A percentile compares a stretch with the other conserved stretches of the same genome.
phyloP scores from a whole-genome alignment of 2,797 vertebrate species.

The Moxostoma hubbsi region DNA sequence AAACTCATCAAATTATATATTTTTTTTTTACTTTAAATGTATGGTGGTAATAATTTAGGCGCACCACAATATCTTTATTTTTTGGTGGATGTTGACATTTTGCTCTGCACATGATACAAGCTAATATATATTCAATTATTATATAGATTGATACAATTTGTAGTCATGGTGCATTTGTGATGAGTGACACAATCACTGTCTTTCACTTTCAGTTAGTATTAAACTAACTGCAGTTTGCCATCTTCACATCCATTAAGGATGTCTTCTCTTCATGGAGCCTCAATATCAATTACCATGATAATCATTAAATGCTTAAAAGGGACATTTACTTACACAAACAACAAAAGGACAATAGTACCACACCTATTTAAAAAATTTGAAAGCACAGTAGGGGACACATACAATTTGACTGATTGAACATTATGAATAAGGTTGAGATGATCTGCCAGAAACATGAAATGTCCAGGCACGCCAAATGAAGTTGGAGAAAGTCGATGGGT shows the following conservation, averaged over 20 bases:
- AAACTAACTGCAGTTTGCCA: constrained; percentile 21
- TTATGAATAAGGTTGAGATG: constrained; percentile 21
- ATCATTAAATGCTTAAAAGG: constrained; percentile 23
- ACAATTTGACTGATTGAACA: constrained; percentile 13
- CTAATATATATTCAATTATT: neutral
- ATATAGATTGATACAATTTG: neutral
- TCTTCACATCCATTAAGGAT: neutral
- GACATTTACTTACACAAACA: constrained; percentile 26
- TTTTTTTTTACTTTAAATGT: neutral
- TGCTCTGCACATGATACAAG: constrained; percentile 25
- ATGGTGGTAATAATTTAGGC: neutral
- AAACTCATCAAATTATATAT: neutral
- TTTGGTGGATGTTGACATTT: neutral
- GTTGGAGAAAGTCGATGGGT: constrained; percentile 4
- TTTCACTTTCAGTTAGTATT: neutral
- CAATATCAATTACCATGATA: constrained; percentile 10
- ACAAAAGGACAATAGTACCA: constrained; percentile 22
- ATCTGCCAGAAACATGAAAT: constrained; percentile 4
- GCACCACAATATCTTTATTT: too few species aligned
- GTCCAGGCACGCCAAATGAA: constrained; percentile 9
- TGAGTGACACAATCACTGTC: neutral
- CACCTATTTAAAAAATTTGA: constrained; percentile 3
- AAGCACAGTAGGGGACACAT: neutral
- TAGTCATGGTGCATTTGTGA: neutral
- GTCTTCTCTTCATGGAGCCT: neutral